Evolutionary conservation across 2,888 invertebrate genomes (phyloP), one percentile per base, ranked within the genome.

Genomic region (Linnaemya tessellans): DNA sequence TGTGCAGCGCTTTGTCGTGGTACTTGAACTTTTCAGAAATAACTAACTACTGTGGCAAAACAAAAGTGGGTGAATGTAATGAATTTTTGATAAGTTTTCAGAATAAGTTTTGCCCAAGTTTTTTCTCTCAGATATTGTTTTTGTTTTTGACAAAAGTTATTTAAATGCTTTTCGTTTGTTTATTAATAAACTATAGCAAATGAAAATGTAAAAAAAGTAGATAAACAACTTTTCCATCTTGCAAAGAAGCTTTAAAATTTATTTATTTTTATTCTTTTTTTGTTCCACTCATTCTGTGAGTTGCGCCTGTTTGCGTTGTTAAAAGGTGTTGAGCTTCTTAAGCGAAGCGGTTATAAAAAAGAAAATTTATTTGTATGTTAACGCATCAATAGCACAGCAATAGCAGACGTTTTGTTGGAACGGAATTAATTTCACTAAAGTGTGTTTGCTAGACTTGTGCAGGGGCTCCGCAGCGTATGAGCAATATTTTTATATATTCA

Each of bases 21-120:
- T 20, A 13, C 11, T 41, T 41, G 20, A 0, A 22, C 0, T 41
- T 41, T 20, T 22, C 22, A 8, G 8, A 25, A 7, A 22, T 35
- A 11, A n/a, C 8, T 8, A 3, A 10, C 68, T 71, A 8, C 30
- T 51, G 38, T 73, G 60, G 38, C 43, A 20, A 38, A 46, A 60
- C 51, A 67, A 68, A 51, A 78, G 9, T 60, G 56, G 67, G 73
- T 60, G 77, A 22, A 43, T 20, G 41, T 62, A 46, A 79, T 83
- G 83, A 83, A 78, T 78, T 73, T 73, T 30, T 60, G 60, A 73
- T 67, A 43, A 58, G 62, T 49, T 73, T 54, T 18, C 13, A 38
- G 41, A 22, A 10, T 62, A 54, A 67, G 30, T 43, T 60, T 41
- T 74, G 20, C 41, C 3, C 15, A 35, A 35, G 20, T 73, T 77